Base-by-base conservation (phyloP, 2,797 vertebrate species). In the Oreortyx pictus region DNA sequence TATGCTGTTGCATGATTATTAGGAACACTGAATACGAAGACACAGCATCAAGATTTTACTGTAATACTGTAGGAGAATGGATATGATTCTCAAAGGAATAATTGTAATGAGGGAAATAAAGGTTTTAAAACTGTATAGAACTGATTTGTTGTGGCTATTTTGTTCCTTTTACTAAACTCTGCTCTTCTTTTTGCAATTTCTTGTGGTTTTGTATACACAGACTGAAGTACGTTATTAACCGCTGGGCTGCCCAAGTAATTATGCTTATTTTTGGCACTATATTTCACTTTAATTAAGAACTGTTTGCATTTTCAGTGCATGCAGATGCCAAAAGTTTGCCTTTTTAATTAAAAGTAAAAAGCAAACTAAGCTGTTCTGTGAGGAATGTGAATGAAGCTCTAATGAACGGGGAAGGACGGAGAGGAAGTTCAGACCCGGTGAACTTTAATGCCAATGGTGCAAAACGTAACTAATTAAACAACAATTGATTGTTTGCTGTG, bases 301-400 rank as follows among this genome's bases (percentile, higher is more conserved):
- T 94, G 94, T 95, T 96, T 95, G 94, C 92, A 19, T 90, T 96
- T 97, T 71, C 72, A 54, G 89, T 91, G 87, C 89, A 14, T 54
- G 91, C 76, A 83, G 92, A 39, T 43, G 70, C 90, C 81, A 92
- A 94, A 92, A 95, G 94, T 97, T 97, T 97, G 94, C 86, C 91
- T 95, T 96, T 91, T 86, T 96, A 97, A 97, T 97, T 96, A 97
- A 97, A 97, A 96, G 64, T 86, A 92, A 96, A 97, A 96, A 94
- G 96, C 96, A 94, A 85, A 92, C 67, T 83, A 82, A 93, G 96
- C 70, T 65, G n/a, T 88, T 94, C 92, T 57, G 88, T 37, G 82
- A 92, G 76, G 93, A 91, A 93, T 93, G 85, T 57, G 64, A 96
- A 94, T 93, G 80, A 86, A 81, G 71, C 77, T 88, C 75, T 87